Evolutionary conservation across 2,113 vertebrate genomes (phyloP).

Genomic region (Delphinus delphis): DNA sequence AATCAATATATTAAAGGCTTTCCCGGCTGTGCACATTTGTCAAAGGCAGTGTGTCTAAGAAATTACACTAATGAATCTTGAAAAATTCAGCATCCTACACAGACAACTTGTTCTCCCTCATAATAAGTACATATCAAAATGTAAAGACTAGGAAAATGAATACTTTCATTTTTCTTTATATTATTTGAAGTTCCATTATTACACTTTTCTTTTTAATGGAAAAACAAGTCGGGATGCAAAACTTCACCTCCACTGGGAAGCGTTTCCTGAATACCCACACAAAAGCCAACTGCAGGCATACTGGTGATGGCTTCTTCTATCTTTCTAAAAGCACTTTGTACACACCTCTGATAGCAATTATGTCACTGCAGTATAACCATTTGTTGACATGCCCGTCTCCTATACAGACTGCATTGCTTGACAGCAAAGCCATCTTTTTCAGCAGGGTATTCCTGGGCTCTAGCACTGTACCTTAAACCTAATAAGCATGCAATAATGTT

Average conservation of each 20-base stretch:
- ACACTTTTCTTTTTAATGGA: not conserved
- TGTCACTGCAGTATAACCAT: not conserved
- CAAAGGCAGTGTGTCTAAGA: conserved; percentile 63
- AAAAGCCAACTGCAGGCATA: not conserved
- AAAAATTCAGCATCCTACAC: conserved; percentile 38
- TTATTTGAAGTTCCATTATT: conserved; percentile 35
- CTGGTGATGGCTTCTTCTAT: too few relatives aligned
- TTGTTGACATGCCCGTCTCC: not conserved
- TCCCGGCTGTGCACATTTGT: conserved; percentile 59
- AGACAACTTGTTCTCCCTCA: conserved; percentile 37
- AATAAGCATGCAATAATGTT: not conserved
- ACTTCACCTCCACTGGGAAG: not conserved
- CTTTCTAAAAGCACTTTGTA: not conserved
- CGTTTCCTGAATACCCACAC: not conserved
- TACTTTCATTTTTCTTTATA: conserved; percentile 13
- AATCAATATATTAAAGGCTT: conserved; percentile 75
- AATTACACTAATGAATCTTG: conserved; percentile 71
- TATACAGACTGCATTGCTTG: not conserved
- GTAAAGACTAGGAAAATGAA: conserved; percentile 3
- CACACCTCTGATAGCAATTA: not conserved
- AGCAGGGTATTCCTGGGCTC: not conserved
- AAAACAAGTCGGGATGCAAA: not conserved
- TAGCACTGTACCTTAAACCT: not conserved
- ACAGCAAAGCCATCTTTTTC: not conserved
- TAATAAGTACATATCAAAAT: conserved; percentile 21